Conservation (phyloP, 2,113 vertebrate species). For the Colistium nudipinnis region DNA sequence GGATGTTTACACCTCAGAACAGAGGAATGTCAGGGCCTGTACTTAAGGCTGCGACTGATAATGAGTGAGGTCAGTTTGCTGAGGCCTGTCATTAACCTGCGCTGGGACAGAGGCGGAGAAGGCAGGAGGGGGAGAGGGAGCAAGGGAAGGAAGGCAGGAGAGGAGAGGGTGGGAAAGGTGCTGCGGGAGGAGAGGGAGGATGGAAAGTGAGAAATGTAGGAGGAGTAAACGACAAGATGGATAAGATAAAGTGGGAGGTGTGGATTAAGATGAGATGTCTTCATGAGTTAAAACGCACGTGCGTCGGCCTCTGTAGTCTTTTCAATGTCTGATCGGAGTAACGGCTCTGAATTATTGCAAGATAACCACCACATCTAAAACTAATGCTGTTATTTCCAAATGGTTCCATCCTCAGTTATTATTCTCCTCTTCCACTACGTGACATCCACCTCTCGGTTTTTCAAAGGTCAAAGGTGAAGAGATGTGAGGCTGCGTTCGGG, state of each 20-base stretch:
- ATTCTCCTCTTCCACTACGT: background rate
- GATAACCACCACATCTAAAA: constrained; percentile 3
- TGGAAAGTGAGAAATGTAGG: constrained; percentile 28
- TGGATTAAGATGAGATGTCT: constrained; percentile 9
- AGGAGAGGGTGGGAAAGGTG: constrained; percentile 22
- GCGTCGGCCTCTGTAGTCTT: background rate
- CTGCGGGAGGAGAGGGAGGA: constrained; percentile 27
- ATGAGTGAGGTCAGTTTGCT: constrained; percentile 77
- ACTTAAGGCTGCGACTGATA: constrained; percentile 75
- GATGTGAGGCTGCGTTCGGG: background rate
- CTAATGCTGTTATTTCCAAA: constrained; percentile 1
- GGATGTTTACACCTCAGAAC: constrained; percentile 78
- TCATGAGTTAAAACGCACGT: constrained; percentile 7
- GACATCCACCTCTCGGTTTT: background rate
- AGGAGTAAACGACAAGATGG: constrained; percentile 14
- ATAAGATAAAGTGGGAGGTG: constrained; percentile 29
- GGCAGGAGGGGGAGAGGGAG: constrained; percentile 19
- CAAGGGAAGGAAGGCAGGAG: constrained; percentile 9
- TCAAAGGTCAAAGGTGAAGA: constrained; percentile 43
- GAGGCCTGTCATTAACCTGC: constrained; percentile 80
- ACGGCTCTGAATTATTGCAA: constrained; percentile 19
- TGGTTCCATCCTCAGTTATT: too few species aligned
- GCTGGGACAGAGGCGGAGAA: constrained; percentile 27
- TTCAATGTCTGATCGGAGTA: constrained; percentile 19
- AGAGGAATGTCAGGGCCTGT: constrained; percentile 77